These are phyloP conservation scores for Ellobius talpinus DNA, from an alignment of 2,113 vertebrate genomes.

Conservation along the genomic window DNA sequence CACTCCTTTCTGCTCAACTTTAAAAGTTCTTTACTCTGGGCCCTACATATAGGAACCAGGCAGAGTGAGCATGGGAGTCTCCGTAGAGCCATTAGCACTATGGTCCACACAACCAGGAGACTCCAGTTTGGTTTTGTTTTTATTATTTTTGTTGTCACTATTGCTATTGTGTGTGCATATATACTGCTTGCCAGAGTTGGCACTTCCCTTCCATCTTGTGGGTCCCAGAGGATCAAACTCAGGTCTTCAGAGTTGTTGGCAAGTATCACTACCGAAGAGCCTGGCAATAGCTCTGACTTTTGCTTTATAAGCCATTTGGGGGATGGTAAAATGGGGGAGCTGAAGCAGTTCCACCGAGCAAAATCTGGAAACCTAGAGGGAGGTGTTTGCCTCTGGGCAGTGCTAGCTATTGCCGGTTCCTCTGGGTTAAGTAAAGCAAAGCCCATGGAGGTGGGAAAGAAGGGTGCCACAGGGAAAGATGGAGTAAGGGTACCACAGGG, in stretches of 20 bases:
- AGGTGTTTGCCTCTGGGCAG: background rate
- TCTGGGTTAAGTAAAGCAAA: background rate
- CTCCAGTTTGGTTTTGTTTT: background rate
- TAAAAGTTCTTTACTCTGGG: background rate
- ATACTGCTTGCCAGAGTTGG: too few relatives aligned
- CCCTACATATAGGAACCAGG: background rate
- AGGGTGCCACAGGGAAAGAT: too few relatives aligned
- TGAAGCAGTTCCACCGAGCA: background rate
- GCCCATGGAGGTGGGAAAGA: rapidly evolving
- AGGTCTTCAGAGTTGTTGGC: too few relatives aligned
- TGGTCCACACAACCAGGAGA: background rate
- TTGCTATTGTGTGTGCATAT: background rate
- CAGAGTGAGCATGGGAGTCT: background rate
- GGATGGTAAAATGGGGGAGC: background rate
- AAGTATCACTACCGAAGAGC: background rate
- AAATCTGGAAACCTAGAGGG: background rate
- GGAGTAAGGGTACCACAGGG: too few relatives aligned
- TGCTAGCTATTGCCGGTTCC: background rate
- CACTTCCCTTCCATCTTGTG: background rate
- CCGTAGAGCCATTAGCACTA: background rate
- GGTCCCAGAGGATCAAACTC: background rate
- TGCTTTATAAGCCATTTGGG: background rate
- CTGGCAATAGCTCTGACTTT: background rate
- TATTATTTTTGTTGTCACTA: background rate
- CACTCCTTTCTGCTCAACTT: constrained; percentile 16